A percentile compares a stretch with the other conserved stretches of the same genome.
Conservation (phyloP, 2,797 vertebrate genomes). For the Stomatorhinus walkeri region DNA sequence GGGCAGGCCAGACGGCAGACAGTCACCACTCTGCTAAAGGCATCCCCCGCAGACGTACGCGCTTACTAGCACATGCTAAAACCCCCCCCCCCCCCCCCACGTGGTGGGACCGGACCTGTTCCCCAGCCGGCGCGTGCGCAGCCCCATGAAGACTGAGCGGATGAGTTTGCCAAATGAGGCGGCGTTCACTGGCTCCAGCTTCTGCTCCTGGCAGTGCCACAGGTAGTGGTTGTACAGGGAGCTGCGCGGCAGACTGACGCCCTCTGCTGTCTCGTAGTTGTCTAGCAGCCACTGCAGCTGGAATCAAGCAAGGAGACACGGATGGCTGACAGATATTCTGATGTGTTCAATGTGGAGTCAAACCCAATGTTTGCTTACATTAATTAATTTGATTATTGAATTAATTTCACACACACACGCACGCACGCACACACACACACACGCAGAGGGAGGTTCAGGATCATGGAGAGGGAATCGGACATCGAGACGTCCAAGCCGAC, state of each 20-base stretch:
- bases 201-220: slow-evolving; percentile 94
- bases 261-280: slow-evolving; percentile 92
- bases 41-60: not conserved
- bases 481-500: not conserved
- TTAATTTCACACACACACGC: not conserved
- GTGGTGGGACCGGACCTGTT: slow-evolving; percentile 68
- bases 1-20: not conserved
- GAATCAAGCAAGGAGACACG: not conserved
- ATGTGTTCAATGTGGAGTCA: not conserved
- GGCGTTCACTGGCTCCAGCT: slow-evolving; percentile 91
- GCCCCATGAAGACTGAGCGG: slow-evolving; percentile 94
- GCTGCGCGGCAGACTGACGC: slow-evolving; percentile 86
- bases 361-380: not conserved
- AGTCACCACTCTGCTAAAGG: not conserved
- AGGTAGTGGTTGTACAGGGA: slow-evolving; percentile 95
- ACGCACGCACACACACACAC: not conserved
- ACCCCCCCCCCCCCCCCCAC: not conserved
- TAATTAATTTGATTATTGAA: not conserved
- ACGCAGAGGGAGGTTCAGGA: not conserved
- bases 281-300: slow-evolving; percentile 96
- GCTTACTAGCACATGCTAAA: not conserved
- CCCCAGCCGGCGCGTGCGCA: slow-evolving; percentile 85
- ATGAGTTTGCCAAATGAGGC: slow-evolving; percentile 96
- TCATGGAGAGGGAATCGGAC: not conserved
- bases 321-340: not conserved